phyloP scores from a whole-genome alignment of 1,140 invertebrate species.

The Ylistrum balloti region DNA sequence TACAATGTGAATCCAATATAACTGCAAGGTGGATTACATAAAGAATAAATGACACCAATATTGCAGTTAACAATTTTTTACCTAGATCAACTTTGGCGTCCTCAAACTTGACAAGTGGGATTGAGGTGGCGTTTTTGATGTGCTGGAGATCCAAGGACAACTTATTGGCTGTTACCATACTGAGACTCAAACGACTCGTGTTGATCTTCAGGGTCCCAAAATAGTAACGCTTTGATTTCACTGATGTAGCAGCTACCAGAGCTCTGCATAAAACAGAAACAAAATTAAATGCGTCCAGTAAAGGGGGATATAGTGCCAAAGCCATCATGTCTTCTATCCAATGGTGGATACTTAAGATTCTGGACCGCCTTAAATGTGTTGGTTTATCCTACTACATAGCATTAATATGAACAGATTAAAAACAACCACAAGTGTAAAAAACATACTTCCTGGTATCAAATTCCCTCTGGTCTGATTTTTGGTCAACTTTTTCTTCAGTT shows the following conservation, averaged over 20 bases:
- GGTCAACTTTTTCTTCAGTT: constrained; percentile 55
- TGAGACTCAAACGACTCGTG: constrained; percentile 91
- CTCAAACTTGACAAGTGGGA: constrained; percentile 97
- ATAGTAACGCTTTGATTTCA: constrained; percentile 91
- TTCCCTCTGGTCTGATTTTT: constrained; percentile 56
- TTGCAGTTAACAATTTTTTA: constrained; percentile 65
- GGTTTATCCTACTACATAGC: not conserved
- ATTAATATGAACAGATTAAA: not conserved
- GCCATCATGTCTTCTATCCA: too few species aligned
- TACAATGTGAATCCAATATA: not conserved
- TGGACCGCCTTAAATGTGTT: too few species aligned
- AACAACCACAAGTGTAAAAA: not conserved
- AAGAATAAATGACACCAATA: not conserved
- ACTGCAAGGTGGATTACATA: not conserved
- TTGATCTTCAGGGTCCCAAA: constrained; percentile 93
- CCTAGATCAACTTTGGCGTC: constrained; percentile 95
- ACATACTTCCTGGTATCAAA: constrained; percentile 62
- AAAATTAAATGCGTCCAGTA: not conserved
- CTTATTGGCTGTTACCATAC: constrained; percentile 90
- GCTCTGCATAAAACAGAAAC: constrained; percentile 63
- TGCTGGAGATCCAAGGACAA: constrained; percentile 88
- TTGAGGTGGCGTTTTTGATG: constrained; percentile 93
- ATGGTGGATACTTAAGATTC: too few species aligned
- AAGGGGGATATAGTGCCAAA: too few species aligned
- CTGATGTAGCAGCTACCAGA: constrained; percentile 90